These are phyloP conservation scores for Chloroceryle amazona DNA, from an alignment of 2,797 vertebrate species.

Conservation along the genomic window DNA sequence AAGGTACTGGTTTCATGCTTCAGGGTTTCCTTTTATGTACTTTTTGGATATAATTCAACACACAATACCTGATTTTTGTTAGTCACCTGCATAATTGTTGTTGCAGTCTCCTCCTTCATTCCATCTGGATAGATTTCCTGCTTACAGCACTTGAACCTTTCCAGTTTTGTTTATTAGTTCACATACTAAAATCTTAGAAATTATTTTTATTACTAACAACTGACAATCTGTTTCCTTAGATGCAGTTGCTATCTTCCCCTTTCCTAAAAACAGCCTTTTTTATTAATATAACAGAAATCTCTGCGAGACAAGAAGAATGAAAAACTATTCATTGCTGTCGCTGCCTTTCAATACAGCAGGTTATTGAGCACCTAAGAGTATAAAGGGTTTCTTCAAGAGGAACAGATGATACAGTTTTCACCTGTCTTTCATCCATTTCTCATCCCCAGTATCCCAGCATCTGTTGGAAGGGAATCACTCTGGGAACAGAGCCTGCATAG, in stretches of 20 bases:
- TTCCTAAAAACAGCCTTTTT: conserved; percentile 19
- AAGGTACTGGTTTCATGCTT: background rate
- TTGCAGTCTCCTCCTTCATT: background rate
- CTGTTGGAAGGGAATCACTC: background rate
- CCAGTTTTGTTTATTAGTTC: background rate
- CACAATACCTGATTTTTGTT: background rate
- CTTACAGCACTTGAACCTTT: background rate
- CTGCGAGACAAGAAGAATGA: background rate
- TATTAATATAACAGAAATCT: background rate
- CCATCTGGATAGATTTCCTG: background rate
- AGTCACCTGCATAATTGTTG: background rate
- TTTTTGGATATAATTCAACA: background rate
- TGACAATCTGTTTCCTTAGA: background rate
- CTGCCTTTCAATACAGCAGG: background rate
- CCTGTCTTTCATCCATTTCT: background rate
- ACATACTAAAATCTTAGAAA: background rate
- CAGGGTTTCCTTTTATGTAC: background rate
- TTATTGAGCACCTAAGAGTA: background rate
- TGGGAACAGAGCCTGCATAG: background rate
- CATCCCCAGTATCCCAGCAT: background rate
- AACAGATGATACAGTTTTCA: background rate
- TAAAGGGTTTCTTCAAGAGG: background rate
- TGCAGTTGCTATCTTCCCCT: background rate
- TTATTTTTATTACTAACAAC: conserved; percentile 9
- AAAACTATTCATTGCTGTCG: background rate